Base-by-base conservation (phyloP, 2,113 vertebrate species). In the Vulpes ferrilata region DNA sequence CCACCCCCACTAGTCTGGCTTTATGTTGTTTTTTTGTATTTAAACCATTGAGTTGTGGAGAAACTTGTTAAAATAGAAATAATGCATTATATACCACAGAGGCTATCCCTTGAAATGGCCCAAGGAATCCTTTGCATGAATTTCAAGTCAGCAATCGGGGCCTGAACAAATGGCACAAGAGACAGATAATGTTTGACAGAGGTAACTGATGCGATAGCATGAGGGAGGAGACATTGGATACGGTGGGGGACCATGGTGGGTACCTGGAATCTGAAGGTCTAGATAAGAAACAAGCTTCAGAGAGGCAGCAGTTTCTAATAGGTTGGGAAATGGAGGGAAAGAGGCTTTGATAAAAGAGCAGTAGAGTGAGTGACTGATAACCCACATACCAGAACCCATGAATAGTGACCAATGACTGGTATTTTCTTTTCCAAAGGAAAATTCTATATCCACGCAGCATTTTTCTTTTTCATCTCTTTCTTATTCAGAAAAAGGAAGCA, bases 1-100 rank as follows among this genome's bases (percentile, higher is more conserved):
- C 65, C 5, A 59, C 43, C 19, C 1, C 38, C 7, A 20, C 12
- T 10, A 43, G 15, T 80, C 53, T 55, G 1, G 19, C 35, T 85
- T 95, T 76, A 48, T 38, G 74, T 78, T 35, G 53, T 10, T 88
- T 90, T 59, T 88, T 71, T 94, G n/a, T 10, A 88, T 73, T 88
- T 67, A 90, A 43, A 90, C 7, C 22, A 17, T 51, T 92, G 67
- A 1, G 12, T 92, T 93, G 30, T 51, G 38, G 3, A 74, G 32
- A 71, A 74, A 82, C 59, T 73, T 59, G 3, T 35, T 79, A 38
- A 92, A 90, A 82, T 65, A 17, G 27, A 85, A 82, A 78, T 48
- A 48, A n/a, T 81, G 2, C 78, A 22, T 55, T 88, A 79, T 51
- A 32, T 51, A 32, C 17, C 76, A 25, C 20, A 93, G 4, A 73